These are phyloP conservation scores for Stratiomys singularior DNA, from an alignment of 2,888 invertebrate genomes.

Conservation along the genomic window DNA sequence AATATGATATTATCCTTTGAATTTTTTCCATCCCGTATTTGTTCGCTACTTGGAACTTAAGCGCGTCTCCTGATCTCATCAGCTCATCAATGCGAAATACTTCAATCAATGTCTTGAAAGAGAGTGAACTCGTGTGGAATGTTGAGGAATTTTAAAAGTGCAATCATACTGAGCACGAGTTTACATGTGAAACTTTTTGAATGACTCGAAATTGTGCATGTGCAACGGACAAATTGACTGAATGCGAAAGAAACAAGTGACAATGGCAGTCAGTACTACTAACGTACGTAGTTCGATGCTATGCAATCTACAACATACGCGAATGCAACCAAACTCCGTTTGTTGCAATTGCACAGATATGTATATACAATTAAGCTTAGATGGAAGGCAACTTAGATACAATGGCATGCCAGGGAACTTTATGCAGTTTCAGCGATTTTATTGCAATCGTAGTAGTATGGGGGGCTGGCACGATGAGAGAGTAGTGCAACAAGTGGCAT, in stretches of 20 bases:
- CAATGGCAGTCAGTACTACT: not conserved
- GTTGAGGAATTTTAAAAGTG: conserved; percentile 17
- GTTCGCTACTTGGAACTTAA: too few relatives aligned
- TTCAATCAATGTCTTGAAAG: not conserved
- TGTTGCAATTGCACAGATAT: not conserved
- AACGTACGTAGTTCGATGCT: too few relatives aligned
- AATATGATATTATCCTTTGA: too few relatives aligned
- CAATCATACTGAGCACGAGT: conserved; percentile 30
- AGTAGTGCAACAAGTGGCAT: conserved; percentile 41
- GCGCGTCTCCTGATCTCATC: too few relatives aligned
- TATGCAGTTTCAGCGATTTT: not conserved
- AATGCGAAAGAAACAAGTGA: not conserved
- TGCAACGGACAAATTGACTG: conserved; percentile 27
- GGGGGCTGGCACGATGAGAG: not conserved
- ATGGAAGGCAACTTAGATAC: not conserved
- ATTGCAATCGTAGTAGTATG: not conserved
- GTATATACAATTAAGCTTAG: not conserved
- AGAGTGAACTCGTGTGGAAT: not conserved
- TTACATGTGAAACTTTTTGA: not conserved
- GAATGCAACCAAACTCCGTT: not conserved
- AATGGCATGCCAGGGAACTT: not conserved
- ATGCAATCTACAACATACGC: not conserved
- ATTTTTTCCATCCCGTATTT: too few relatives aligned
- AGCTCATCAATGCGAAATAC: too few relatives aligned
- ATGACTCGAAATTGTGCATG: conserved; percentile 22